Conservation (phyloP, 2,113 vertebrate species). For the Triplophysa tibetana region DNA sequence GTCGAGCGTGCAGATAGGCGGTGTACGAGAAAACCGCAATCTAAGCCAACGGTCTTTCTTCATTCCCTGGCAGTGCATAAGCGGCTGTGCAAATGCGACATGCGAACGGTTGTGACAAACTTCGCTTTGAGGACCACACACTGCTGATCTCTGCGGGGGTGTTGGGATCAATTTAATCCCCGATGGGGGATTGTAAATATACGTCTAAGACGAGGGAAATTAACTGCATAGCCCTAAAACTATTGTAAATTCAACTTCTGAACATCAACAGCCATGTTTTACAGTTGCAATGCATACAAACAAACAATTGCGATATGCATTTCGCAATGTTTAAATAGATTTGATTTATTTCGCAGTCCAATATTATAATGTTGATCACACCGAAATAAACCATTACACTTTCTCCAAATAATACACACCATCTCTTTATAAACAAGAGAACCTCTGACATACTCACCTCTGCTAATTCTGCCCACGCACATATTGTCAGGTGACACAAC, state of each 20-base stretch:
- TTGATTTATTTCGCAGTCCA: no score
- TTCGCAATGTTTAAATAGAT: no score
- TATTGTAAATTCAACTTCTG: no score
- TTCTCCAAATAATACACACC: neutral
- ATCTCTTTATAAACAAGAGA: neutral
- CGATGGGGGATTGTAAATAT: neutral
- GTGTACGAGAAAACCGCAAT: constrained; percentile 68
- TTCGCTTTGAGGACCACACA: constrained; percentile 29
- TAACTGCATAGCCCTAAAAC: no score
- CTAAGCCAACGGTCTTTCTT: constrained; percentile 62
- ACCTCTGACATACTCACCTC: constrained; percentile 80
- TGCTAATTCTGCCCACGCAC: constrained; percentile 94
- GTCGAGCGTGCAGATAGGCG: constrained; percentile 49
- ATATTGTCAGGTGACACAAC: constrained; percentile 96
- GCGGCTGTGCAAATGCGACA: constrained; percentile 59
- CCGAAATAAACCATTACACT: no score
- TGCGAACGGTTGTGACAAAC: constrained; percentile 6
- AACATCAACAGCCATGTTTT: no score
- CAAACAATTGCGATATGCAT: no score
- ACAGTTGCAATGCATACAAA: no score
- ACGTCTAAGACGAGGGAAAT: neutral
- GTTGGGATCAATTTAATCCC: constrained; percentile 20
- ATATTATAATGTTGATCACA: no score
- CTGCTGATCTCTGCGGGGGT: neutral
- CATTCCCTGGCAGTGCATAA: constrained; percentile 58